Evolutionary conservation across 1,140 invertebrate genomes (phyloP).

Genomic region (Coboldia fuscipes): DNA sequence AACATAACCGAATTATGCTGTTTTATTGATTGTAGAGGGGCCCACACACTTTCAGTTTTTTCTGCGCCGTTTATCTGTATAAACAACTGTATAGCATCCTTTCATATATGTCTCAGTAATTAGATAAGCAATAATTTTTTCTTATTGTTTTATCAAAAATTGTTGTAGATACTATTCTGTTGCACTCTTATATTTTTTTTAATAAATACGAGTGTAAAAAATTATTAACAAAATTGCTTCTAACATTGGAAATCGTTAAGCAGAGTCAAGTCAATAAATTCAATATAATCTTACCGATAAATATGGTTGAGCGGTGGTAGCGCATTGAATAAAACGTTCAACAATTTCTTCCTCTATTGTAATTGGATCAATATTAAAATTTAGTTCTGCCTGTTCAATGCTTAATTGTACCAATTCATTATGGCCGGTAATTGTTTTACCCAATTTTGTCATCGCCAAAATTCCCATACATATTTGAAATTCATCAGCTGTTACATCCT

Average conservation of each 20-base stretch:
- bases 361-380: conserved; percentile 51
- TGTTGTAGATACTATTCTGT: too few species aligned
- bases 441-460: conserved; percentile 54
- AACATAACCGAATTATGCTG: too few species aligned
- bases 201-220: conserved; percentile 3
- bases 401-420: conserved; percentile 71
- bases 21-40: too few species aligned
- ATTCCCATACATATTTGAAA: conserved; percentile 78
- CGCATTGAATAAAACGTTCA: conserved; percentile 63
- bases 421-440: conserved; percentile 59
- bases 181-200: too few species aligned
- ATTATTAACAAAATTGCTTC: conserved; percentile 5
- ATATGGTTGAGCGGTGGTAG: conserved; percentile 60
- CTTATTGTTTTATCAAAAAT: too few species aligned
- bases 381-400: conserved; percentile 56
- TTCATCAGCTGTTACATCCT: conserved; percentile 80
- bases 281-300: conserved; percentile 84
- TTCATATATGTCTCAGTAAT: too few species aligned
- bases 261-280: too few species aligned
- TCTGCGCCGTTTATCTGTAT: too few species aligned
- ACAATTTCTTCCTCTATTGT: conserved; percentile 54
- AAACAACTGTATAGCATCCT: too few species aligned
- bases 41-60: too few species aligned
- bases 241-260: conserved; percentile 9
- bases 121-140: too few species aligned